Evolutionary conservation across 2,888 invertebrate species (phyloP), one percentile per base, ranked within the genome.

Genomic region (Patella pellucida): DNA sequence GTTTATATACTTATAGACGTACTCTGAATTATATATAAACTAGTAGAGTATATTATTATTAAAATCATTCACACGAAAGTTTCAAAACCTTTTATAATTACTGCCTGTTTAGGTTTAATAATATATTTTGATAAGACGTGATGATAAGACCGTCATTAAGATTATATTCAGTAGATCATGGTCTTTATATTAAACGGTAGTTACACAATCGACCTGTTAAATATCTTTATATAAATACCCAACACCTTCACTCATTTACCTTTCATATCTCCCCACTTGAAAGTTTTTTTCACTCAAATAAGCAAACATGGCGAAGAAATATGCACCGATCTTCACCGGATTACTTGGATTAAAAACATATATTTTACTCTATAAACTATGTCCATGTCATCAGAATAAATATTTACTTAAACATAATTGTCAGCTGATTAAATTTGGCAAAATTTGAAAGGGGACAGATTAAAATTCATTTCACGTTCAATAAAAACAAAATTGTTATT

Each of bases 381-480:
- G 62, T 62, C 62, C 62, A 62, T 62, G 62, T 62, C 62, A 62
- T 62, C 23, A 23, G 62, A 62, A 62, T 62, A 19, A 62, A 62
- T 62, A 62, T 62, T 62, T 62, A 62, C 62, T 23, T 62, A 62
- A 23, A 62, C 19, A 62, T 62, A 62, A 19, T 62, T 62, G 19
- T 62, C 62, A 62, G 62, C 62, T 62, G 62, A 62, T 62, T 62
- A 62, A 62, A 62, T 62, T 62, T 62, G 23, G 23, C 62, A 62
- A 23, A 62, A 62, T 62, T 23, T 62, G 19, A 62, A 19, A 62
- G 23, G 62, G 23, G 62, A 23, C 19, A 23, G 62, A 62, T 62
- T 62, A 62, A 62, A 62, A 62, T 62, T 62, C 62, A 62, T 62
- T 62, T 62, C 62, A 62, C 62, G 62, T 12, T 12, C 19, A 62